Conservation (phyloP, 2,888 invertebrate genomes). For the Deilephila elpenor region DNA sequence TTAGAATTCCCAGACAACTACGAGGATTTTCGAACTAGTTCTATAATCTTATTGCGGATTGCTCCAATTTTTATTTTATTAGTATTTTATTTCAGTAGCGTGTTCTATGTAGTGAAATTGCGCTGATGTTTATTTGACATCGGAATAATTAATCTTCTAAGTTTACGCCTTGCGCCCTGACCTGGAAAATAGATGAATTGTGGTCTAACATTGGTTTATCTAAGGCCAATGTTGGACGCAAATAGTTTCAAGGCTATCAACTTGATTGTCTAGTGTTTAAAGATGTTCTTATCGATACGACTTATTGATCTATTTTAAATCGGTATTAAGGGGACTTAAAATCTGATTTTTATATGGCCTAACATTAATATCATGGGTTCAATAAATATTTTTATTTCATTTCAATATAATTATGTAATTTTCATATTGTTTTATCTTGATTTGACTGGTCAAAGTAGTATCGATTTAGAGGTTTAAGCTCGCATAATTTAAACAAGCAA, state of each 20-base stretch:
- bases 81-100: not conserved
- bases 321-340: no score
- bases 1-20: constrained; percentile 17
- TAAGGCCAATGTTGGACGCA: not conserved
- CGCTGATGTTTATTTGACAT: not conserved
- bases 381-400: no score
- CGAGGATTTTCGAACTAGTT: not conserved
- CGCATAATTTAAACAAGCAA: no score
- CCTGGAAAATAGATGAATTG: constrained; percentile 11
- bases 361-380: no score
- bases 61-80: not conserved
- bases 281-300: not conserved
- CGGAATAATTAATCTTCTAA: constrained; percentile 15
- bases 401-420: no score
- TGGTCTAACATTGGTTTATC: constrained; percentile 12
- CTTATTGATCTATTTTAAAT: not conserved
- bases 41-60: not conserved
- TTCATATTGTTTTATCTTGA: no score
- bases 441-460: no score
- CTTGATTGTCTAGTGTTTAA: not conserved
- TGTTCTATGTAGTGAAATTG: not conserved
- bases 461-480: no score
- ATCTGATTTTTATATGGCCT: no score
- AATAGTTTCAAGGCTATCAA: constrained; percentile 2
- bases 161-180: constrained; percentile 6